phyloP scores from a whole-genome alignment of 2,113 vertebrate genomes.

The Aleadryas rufinucha region DNA sequence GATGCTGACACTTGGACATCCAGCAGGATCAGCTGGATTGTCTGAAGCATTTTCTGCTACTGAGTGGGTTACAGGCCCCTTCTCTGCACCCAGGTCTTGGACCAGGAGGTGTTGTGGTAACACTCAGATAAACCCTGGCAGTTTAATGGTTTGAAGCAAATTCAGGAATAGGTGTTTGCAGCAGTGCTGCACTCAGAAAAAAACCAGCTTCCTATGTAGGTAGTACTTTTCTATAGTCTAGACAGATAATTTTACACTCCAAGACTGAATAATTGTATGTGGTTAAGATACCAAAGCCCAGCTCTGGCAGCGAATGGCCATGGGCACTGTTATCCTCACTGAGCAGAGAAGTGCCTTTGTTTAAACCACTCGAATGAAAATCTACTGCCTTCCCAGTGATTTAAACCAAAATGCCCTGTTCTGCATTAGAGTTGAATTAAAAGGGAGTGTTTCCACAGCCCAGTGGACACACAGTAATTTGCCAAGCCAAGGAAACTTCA shows the following conservation, averaged over 20 bases:
- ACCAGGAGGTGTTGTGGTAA: not conserved
- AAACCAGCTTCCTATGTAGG: not conserved
- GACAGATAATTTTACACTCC: not conserved
- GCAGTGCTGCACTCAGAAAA: not conserved
- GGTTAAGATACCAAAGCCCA: not conserved
- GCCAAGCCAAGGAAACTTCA: not conserved
- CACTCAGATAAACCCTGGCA: not conserved
- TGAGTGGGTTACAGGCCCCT: not conserved
- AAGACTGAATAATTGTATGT: not conserved
- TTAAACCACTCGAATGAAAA: not conserved
- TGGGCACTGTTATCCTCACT: not conserved
- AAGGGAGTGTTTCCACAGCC: not conserved
- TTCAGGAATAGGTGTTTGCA: not conserved
- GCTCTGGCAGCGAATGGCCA: not conserved
- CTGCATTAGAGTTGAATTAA: not conserved
- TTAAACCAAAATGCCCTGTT: not conserved
- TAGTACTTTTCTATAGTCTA: not conserved
- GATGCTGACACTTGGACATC: not conserved
- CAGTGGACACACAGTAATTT: not conserved
- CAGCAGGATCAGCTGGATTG: not conserved
- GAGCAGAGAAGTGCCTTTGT: not conserved
- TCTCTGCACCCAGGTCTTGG: not conserved
- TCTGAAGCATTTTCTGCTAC: not conserved
- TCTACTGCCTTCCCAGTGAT: not conserved
- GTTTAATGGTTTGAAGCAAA: not conserved